These are phyloP conservation scores for Origma solitaria DNA, from an alignment of 2,113 vertebrate species.

Conservation along the genomic window DNA sequence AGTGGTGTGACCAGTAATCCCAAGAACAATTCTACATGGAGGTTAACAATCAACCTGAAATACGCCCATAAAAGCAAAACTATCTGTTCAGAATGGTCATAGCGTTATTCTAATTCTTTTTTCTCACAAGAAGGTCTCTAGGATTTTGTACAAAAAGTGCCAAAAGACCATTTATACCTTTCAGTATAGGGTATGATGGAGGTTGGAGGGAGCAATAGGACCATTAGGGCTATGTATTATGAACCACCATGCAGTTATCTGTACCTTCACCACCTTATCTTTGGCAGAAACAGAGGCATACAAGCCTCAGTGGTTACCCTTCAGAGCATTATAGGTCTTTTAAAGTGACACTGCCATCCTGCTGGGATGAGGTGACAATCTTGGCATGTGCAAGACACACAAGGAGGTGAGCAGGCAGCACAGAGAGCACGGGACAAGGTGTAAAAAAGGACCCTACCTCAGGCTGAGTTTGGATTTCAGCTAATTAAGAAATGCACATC, in stretches of 20 bases:
- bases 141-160: background rate
- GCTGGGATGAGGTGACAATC: background rate
- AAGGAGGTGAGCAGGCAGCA: background rate
- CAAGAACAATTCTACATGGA: background rate
- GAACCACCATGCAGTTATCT: background rate
- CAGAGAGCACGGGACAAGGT: background rate
- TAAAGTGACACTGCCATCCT: background rate
- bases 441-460: background rate
- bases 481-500: background rate
- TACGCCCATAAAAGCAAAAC: background rate
- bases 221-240: accelerated
- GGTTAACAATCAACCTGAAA: background rate
- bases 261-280: background rate
- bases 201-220: accelerated
- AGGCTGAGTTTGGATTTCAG: background rate
- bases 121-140: background rate
- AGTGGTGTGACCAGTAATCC: background rate
- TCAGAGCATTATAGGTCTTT: background rate
- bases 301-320: background rate
- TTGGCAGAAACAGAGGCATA: background rate
- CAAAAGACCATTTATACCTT: background rate
- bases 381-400: accelerated
- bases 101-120: background rate
- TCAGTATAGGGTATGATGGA: too few relatives aligned
- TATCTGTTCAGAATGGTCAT: background rate